These are phyloP conservation scores for Pseudopodoces humilis DNA, from an alignment of 2,113 vertebrate species.

Conservation along the genomic window DNA sequence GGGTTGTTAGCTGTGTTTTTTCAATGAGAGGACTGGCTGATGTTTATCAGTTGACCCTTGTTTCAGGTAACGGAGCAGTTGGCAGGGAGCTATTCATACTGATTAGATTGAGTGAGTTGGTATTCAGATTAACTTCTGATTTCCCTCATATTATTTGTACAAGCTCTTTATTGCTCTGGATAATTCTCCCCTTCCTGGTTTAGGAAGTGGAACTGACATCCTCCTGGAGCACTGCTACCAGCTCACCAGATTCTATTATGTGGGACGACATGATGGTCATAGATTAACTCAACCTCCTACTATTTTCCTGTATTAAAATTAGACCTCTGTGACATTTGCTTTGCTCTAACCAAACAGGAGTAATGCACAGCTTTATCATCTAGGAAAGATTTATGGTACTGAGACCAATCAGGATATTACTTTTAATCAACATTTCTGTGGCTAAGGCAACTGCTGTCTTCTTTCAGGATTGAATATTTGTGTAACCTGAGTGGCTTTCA, in stretches of 20 bases:
- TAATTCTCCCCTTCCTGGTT: conserved; percentile 17
- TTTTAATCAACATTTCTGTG: conserved; percentile 17
- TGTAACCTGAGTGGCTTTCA: neutral
- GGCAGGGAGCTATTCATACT: conserved; percentile 6
- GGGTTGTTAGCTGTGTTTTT: neutral
- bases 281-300: conserved; percentile 10
- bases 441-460: conserved; percentile 6
- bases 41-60: conserved; percentile 52
- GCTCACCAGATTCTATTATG: neutral
- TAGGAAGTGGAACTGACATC: neutral
- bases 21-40: conserved; percentile 34
- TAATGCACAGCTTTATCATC: neutral
- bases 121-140: conserved; percentile 49
- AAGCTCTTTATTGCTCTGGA: conserved; percentile 18
- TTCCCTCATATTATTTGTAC: conserved; percentile 22
- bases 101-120: conserved; percentile 5
- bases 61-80: conserved; percentile 44
- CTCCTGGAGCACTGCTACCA: neutral
- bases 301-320: conserved; percentile 15
- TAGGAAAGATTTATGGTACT: neutral
- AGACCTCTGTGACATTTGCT: conserved; percentile 3
- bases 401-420: neutral
- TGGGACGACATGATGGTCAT: neutral
- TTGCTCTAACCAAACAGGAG: neutral
- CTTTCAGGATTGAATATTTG: neutral